These are phyloP conservation scores for Schlechtendalia chinensis DNA, from an alignment of 1,140 invertebrate genomes.

Conservation along the genomic window DNA sequence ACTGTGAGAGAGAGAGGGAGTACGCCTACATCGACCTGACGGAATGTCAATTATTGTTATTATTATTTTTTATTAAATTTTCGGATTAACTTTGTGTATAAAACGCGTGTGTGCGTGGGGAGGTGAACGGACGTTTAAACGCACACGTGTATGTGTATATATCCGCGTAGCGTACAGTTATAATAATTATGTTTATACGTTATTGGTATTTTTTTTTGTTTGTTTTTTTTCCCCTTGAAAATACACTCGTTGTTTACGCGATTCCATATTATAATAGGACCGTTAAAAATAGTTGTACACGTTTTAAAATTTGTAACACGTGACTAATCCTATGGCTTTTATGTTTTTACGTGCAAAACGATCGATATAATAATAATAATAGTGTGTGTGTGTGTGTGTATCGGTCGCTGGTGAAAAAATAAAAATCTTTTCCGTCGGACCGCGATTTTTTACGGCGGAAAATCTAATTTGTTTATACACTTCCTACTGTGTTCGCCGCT, in stretches of 20 bases:
- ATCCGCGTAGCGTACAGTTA: background rate
- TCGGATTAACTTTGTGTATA: background rate
- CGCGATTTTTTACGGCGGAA: background rate
- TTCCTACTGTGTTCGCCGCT: background rate
- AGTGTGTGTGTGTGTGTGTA: no score
- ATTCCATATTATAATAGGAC: background rate
- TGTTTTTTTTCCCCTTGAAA: no score
- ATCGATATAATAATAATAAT: no score
- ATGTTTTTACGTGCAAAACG: constrained; percentile 20
- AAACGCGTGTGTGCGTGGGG: background rate
- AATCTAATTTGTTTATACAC: background rate
- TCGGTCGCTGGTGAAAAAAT: background rate
- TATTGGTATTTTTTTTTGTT: no score
- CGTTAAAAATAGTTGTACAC: constrained; percentile 1
- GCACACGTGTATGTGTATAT: background rate
- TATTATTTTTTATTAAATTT: background rate
- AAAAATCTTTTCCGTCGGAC: background rate
- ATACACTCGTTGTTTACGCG: background rate
- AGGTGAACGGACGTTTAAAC: background rate
- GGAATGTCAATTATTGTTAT: constrained; percentile 8
- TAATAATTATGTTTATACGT: constrained; percentile 5
- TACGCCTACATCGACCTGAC: background rate
- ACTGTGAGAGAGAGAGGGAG: background rate
- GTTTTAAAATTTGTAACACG: constrained; percentile 19
- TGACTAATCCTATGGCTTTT: constrained; percentile 30